Evolutionary conservation across 2,888 invertebrate species (phyloP).

Genomic region (Arrhopalites spinosus): DNA sequence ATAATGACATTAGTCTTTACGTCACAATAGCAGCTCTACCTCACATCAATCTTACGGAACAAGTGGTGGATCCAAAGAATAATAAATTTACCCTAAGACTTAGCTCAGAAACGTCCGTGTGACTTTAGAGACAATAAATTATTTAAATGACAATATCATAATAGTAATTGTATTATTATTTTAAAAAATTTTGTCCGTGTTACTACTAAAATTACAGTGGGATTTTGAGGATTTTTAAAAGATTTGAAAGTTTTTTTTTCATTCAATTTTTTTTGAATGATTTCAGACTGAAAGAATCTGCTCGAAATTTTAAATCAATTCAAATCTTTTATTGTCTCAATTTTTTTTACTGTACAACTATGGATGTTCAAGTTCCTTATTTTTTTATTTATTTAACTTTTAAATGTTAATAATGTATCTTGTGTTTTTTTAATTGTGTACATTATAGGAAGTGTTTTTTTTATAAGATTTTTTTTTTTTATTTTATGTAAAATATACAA

Average conservation of each 20-base stretch:
- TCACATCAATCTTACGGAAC: slow-evolving; percentile 92
- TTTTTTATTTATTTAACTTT: background rate
- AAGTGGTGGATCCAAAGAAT: slow-evolving; percentile 93
- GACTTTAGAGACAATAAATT: background rate
- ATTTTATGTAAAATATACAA: background rate
- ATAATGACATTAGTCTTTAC: slow-evolving; percentile 88
- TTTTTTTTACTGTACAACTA: too few species aligned
- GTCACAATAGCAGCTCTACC: slow-evolving; percentile 86
- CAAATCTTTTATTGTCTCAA: too few species aligned
- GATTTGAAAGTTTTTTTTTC: too few species aligned
- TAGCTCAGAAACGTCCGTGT: slow-evolving; percentile 96
- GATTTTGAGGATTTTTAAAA: too few species aligned
- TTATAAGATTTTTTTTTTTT: background rate
- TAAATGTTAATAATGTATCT: background rate
- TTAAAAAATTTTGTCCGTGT: too few species aligned
- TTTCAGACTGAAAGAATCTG: too few species aligned
- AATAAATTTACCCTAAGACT: slow-evolving; percentile 92
- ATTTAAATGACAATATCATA: background rate
- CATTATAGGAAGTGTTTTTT: background rate
- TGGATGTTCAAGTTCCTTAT: slow-evolving; percentile 5
- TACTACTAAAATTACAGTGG: too few species aligned
- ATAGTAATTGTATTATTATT: background rate
- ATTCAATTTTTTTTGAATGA: too few species aligned
- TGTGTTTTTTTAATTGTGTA: background rate
- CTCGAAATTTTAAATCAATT: too few species aligned